A percentile compares a stretch with the other conserved stretches of the same genome.
phyloP scores from a whole-genome alignment of 2,797 vertebrate species.

The Thaleichthys pacificus region DNA sequence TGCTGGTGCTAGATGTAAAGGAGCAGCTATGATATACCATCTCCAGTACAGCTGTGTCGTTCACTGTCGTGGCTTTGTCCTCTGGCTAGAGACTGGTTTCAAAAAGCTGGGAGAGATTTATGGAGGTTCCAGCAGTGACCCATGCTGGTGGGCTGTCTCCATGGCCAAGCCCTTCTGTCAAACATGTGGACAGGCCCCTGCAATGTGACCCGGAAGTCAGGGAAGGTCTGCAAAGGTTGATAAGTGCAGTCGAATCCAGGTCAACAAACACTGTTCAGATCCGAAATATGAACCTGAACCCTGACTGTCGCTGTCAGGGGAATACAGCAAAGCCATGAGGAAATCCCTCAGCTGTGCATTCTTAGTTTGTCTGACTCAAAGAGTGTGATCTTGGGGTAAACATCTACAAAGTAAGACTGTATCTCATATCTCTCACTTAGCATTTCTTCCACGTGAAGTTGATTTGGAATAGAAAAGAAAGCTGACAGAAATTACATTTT shows the following conservation, averaged over 20 bases:
- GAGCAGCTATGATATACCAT: no score
- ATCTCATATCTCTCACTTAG: no score
- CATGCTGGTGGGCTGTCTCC: not conserved
- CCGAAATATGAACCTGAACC: not conserved
- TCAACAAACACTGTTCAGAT: not conserved
- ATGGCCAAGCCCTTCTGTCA: not conserved
- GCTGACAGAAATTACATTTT: not conserved
- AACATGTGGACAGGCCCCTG: not conserved
- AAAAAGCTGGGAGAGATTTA: not conserved
- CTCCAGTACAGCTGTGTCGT: no score
- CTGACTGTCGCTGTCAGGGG: not conserved
- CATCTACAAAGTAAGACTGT: not conserved
- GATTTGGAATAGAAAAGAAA: not conserved
- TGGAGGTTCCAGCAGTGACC: not conserved
- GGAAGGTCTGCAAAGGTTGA: not conserved
- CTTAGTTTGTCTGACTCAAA: no score
- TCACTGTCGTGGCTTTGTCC: no score
- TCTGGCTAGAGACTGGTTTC: no score
- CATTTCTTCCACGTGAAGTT: not conserved
- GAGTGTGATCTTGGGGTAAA: no score
- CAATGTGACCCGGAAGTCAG: not conserved
- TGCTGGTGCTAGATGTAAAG: no score
- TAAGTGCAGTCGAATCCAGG: not conserved
- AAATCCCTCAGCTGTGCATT: no score
- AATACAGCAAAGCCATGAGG: no score